Percentiles rank a stretch among this genome's conserved stretches.
Conservation (phyloP, 2,888 invertebrate species). For the Noctua janthina region DNA sequence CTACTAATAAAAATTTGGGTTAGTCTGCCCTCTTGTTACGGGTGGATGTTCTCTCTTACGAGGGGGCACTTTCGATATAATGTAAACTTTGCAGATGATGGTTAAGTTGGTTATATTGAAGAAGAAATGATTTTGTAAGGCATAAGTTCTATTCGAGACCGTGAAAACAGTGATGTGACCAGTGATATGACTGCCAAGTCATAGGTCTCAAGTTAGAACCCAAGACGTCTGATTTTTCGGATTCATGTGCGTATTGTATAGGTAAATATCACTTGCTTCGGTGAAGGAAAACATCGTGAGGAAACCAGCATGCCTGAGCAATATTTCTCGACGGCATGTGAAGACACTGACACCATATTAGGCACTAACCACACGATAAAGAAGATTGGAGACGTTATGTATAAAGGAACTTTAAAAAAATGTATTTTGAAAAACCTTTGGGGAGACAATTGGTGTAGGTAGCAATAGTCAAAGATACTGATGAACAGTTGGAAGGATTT, state of each 20-base stretch:
- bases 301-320: too few relatives aligned
- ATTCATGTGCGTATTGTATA: too few relatives aligned
- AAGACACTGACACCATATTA: background rate
- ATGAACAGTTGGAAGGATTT: background rate
- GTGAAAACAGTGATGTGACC: background rate
- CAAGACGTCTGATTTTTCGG: too few relatives aligned
- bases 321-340: too few relatives aligned
- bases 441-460: background rate
- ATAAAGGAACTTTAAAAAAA: background rate
- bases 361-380: background rate
- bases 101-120: background rate
- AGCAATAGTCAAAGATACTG: background rate
- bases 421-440: background rate
- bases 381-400: background rate
- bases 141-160: background rate
- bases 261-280: too few relatives aligned
- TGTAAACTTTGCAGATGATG: conserved; percentile 35
- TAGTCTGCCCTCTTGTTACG: conserved; percentile 56
- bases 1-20: conserved; percentile 66
- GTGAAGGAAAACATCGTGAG: too few relatives aligned
- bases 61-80: conserved; percentile 46
- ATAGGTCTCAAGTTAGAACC: too few relatives aligned
- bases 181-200: too few relatives aligned
- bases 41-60: conserved; percentile 53
- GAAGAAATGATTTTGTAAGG: background rate